These are phyloP conservation scores for Peromyscus polionotus DNA, from an alignment of 2,113 vertebrate species.

Conservation along the genomic window DNA sequence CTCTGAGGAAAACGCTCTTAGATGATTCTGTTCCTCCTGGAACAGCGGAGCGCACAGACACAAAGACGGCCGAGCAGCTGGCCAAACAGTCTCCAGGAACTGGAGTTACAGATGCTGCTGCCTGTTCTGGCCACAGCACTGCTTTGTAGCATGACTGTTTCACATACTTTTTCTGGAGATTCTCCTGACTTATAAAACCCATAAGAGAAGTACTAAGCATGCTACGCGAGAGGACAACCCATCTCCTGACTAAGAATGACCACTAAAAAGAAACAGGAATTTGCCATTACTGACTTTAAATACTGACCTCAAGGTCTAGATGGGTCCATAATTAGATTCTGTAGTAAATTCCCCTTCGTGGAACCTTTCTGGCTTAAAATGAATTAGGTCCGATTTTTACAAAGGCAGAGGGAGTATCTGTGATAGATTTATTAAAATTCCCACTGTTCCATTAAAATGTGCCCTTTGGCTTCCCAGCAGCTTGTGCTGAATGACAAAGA, in stretches of 20 bases:
- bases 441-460: slow-evolving; percentile 56
- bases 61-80: neutral
- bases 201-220: slow-evolving; percentile 70
- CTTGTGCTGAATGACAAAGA: slow-evolving; percentile 37
- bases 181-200: slow-evolving; percentile 71
- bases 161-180: slow-evolving; percentile 28
- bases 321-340: slow-evolving; percentile 80
- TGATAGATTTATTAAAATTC: slow-evolving; percentile 72
- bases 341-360: slow-evolving; percentile 75
- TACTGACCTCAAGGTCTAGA: slow-evolving; percentile 78
- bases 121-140: neutral
- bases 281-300: slow-evolving; percentile 80
- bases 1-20: neutral
- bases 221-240: slow-evolving; percentile 38
- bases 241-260: slow-evolving; percentile 69
- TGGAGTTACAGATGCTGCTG: too few species aligned
- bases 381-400: slow-evolving; percentile 82
- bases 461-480: slow-evolving; percentile 20
- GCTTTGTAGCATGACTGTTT: neutral
- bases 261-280: slow-evolving; percentile 73
- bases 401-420: slow-evolving; percentile 66
- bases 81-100: neutral
- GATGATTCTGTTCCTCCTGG: neutral
- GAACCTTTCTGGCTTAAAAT: slow-evolving; percentile 77
- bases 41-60: neutral